Conservation (phyloP, 2,888 invertebrate species). For the Heliconius charithonia region DNA sequence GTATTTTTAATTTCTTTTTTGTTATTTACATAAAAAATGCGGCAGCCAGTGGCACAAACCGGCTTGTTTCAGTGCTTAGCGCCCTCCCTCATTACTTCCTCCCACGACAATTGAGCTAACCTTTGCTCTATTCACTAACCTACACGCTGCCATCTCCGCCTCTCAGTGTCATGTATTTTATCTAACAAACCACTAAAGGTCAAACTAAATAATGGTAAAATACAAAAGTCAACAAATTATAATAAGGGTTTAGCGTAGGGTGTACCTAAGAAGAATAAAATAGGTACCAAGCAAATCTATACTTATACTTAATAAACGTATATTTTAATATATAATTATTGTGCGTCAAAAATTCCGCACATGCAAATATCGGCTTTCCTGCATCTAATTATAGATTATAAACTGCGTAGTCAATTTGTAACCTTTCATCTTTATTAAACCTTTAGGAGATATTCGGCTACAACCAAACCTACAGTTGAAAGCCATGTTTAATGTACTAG, state of each 20-base stretch:
- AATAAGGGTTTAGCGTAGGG: background rate
- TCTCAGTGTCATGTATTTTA: slow-evolving; percentile 35
- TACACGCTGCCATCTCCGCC: slow-evolving; percentile 30
- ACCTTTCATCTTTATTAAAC: no score
- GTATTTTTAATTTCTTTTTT: no score
- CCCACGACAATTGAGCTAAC: slow-evolving; percentile 35
- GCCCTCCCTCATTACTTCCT: slow-evolving; percentile 24
- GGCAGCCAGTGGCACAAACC: slow-evolving; percentile 4
- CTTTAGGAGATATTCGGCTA: no score
- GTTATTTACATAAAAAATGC: no score
- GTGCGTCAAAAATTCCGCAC: background rate
- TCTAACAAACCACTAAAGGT: slow-evolving; percentile 32
- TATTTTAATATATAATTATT: background rate
- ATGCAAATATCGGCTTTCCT: background rate
- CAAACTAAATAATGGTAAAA: slow-evolving; percentile 15
- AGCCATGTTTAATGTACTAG: no score
- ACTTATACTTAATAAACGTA: background rate
- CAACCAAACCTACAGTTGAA: no score
- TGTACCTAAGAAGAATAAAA: no score
- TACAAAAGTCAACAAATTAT: slow-evolving; percentile 12
- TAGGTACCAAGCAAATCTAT: background rate
- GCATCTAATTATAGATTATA: background rate
- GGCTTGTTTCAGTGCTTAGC: slow-evolving; percentile 7
- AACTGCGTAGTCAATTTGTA: no score
- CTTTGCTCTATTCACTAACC: slow-evolving; percentile 36